phyloP scores from a whole-genome alignment of 2,113 vertebrate genomes.

The Daboia siamensis region DNA sequence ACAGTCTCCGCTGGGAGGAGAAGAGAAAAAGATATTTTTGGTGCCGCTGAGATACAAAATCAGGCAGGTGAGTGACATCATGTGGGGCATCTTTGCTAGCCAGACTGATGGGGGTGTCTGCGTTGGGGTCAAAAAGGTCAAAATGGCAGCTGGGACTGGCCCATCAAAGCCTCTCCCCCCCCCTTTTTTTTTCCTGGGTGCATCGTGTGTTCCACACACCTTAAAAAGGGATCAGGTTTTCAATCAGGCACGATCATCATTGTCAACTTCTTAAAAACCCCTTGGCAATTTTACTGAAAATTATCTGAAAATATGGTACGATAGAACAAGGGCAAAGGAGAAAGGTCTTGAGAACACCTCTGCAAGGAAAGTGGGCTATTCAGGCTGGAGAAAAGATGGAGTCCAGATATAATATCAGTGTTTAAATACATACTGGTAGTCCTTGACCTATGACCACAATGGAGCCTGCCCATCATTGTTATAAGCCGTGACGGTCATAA shows the following conservation, averaged over 20 bases:
- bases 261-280: neutral
- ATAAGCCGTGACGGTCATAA: too few relatives aligned
- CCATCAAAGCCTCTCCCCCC: neutral
- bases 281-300: neutral
- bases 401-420: too few relatives aligned
- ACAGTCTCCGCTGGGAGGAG: too few relatives aligned
- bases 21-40: neutral
- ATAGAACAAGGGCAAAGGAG: too few relatives aligned
- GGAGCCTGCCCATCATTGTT: too few relatives aligned
- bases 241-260: accelerated
- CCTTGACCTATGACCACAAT: too few relatives aligned
- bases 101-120: neutral
- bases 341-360: too few relatives aligned
- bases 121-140: neutral
- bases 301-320: neutral
- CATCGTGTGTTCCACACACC: neutral
- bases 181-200: neutral
- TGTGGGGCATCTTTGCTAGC: neutral
- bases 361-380: too few relatives aligned
- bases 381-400: too few relatives aligned
- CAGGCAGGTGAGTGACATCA: neutral
- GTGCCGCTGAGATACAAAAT: neutral
- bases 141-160: neutral
- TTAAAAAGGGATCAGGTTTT: neutral
- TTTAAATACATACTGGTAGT: too few relatives aligned